A percentile compares a stretch with the other conserved stretches of the same genome.
Conservation (phyloP, 2,797 vertebrate genomes). For the Urophycis tenuis region DNA sequence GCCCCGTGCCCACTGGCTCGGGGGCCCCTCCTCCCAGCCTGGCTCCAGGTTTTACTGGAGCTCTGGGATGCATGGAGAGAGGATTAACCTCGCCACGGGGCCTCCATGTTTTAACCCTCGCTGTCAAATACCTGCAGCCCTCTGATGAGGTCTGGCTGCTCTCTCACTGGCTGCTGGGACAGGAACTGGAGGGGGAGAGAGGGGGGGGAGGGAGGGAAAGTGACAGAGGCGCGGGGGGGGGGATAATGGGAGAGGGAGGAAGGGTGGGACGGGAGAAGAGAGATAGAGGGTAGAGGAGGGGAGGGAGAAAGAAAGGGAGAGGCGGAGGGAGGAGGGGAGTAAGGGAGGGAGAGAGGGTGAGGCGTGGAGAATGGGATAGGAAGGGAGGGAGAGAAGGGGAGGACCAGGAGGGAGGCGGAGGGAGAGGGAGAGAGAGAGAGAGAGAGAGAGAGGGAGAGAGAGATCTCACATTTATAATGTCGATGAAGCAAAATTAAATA, state of each 20-base stretch:
- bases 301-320: not conserved
- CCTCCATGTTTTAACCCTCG: not conserved
- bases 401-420: not conserved
- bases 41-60: conserved; percentile 10
- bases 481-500: not conserved
- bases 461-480: not conserved
- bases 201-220: not conserved
- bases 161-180: not conserved
- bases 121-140: not conserved
- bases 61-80: conserved; percentile 9
- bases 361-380: not conserved
- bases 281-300: not conserved
- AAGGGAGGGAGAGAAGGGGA: not conserved
- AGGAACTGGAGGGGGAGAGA: not conserved
- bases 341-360: not conserved
- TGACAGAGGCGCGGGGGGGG: not conserved
- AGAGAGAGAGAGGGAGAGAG: no score
- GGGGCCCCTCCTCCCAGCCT: not conserved
- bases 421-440: conserved; percentile 16
- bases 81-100: conserved; percentile 11
- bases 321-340: conserved; percentile 9
- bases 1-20: not conserved
- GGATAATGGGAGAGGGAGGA: not conserved
- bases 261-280: not conserved
- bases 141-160: not conserved